Percentiles rank a stretch among this genome's conserved stretches.
phyloP scores from a whole-genome alignment of 2,888 invertebrate species.

The Zele albiditarsus region DNA sequence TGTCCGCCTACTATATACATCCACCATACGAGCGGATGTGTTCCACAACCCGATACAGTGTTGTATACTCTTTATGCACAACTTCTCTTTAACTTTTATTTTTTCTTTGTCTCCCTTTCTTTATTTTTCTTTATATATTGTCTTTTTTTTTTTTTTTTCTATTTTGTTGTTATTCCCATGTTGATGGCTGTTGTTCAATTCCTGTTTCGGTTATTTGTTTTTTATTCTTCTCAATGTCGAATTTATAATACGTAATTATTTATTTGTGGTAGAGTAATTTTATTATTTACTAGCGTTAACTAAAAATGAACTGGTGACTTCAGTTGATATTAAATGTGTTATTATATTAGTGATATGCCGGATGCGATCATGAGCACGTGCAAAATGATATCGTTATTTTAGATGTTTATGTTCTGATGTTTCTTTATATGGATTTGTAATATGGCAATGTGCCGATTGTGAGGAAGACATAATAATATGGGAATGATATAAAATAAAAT shows the following conservation, averaged over 20 bases:
- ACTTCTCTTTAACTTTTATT: slow-evolving; percentile 42
- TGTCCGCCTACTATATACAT: slow-evolving; percentile 53
- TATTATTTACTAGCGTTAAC: not conserved
- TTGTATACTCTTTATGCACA: slow-evolving; percentile 32
- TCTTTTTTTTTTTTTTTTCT: slow-evolving; percentile 11
- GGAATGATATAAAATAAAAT: too few species aligned
- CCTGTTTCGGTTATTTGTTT: not conserved
- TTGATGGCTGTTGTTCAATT: slow-evolving; percentile 16
- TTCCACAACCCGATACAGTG: slow-evolving; percentile 6
- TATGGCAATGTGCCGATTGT: not conserved
- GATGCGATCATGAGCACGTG: slow-evolving; percentile 36
- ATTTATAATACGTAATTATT: too few species aligned
- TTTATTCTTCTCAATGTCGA: not conserved
- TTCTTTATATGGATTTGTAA: not conserved
- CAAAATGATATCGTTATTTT: slow-evolving; percentile 8
- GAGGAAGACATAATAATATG: too few species aligned
- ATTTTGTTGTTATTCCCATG: slow-evolving; percentile 26
- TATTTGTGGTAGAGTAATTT: too few species aligned
- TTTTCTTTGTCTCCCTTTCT: slow-evolving; percentile 4
- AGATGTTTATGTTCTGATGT: not conserved
- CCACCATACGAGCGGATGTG: slow-evolving; percentile 31
- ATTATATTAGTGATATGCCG: slow-evolving; percentile 1
- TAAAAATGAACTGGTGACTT: slow-evolving; percentile 28
- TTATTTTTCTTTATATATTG: not conserved
- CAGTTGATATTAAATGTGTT: slow-evolving; percentile 18